A percentile compares a stretch with the other conserved stretches of the same genome.
These are phyloP conservation scores for Phymatocera aterrima DNA, from an alignment of 2,888 invertebrate species.

Conservation along the genomic window DNA sequence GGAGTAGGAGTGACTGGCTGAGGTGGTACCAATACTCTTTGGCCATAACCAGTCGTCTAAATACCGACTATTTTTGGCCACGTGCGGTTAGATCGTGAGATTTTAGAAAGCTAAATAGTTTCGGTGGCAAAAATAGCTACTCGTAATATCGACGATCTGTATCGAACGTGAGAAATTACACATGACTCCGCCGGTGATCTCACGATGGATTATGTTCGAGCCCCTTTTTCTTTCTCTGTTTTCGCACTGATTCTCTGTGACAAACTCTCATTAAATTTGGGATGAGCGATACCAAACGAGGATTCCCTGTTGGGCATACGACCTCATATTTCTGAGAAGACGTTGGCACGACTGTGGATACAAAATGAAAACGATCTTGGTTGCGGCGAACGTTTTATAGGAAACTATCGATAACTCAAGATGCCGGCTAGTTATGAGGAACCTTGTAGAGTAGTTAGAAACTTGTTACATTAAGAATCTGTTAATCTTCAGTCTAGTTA, in stretches of 20 bases:
- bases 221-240: neutral
- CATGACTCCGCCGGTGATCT: neutral
- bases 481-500: neutral
- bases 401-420: neutral
- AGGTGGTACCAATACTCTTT: conserved; percentile 31
- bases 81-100: conserved; percentile 3
- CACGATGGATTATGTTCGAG: neutral
- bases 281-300: no score
- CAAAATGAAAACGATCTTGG: no score
- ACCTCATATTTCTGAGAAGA: no score
- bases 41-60: conserved; percentile 25
- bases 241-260: neutral
- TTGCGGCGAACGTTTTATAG: no score
- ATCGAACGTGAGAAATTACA: neutral
- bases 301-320: no score
- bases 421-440: neutral
- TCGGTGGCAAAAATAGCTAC: neutral
- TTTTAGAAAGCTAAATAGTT: conserved; percentile 40
- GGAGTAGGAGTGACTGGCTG: conserved; percentile 22
- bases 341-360: no score
- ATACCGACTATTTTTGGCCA: conserved; percentile 32
- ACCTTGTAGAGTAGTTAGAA: neutral
- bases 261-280: neutral
- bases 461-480: conserved; percentile 37
- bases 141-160: conserved; percentile 5